Evolutionary conservation across 2,888 invertebrate species (phyloP).

Genomic region (Phrixothrix hirtus): DNA sequence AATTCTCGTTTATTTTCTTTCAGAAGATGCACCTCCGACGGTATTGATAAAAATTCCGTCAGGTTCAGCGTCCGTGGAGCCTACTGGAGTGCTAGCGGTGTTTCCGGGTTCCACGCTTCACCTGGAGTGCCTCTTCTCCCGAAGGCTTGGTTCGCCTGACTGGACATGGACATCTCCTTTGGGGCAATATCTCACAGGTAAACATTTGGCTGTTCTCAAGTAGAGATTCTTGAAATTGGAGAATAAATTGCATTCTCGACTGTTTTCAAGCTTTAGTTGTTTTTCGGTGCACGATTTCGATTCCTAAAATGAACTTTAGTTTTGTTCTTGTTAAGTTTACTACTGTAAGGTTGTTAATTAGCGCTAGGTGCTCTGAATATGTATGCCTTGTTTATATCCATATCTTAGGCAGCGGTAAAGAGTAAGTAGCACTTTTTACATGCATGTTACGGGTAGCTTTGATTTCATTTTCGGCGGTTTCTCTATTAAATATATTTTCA

Average conservation of each 20-base stretch:
- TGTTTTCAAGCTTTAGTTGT: conserved; percentile 6
- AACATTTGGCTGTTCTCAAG: conserved; percentile 15
- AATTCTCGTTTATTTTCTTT: conserved; percentile 39
- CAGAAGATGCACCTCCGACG: conserved; percentile 82
- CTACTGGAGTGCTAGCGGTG: conserved; percentile 77
- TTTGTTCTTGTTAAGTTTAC: too few relatives aligned
- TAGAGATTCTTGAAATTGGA: conserved; percentile 20
- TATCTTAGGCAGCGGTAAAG: too few relatives aligned
- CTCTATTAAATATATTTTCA: too few relatives aligned
- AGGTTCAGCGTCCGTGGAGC: conserved; percentile 80
- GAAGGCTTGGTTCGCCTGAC: conserved; percentile 77
- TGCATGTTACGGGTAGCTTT: too few relatives aligned
- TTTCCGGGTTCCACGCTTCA: conserved; percentile 80
- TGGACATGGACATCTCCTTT: conserved; percentile 87
- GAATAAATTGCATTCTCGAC: conserved; percentile 20
- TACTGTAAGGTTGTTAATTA: too few relatives aligned
- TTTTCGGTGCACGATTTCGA: conserved; percentile 1
- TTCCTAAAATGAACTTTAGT: background rate
- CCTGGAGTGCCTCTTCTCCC: conserved; percentile 79
- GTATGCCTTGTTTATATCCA: too few relatives aligned
- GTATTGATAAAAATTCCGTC: conserved; percentile 75
- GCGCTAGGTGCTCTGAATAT: too few relatives aligned
- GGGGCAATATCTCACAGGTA: conserved; percentile 78
- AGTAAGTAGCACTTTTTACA: too few relatives aligned
- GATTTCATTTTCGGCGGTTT: too few relatives aligned